Evolutionary conservation across 2,888 invertebrate species (phyloP).

Genomic region (Exocentrus adspersus): DNA sequence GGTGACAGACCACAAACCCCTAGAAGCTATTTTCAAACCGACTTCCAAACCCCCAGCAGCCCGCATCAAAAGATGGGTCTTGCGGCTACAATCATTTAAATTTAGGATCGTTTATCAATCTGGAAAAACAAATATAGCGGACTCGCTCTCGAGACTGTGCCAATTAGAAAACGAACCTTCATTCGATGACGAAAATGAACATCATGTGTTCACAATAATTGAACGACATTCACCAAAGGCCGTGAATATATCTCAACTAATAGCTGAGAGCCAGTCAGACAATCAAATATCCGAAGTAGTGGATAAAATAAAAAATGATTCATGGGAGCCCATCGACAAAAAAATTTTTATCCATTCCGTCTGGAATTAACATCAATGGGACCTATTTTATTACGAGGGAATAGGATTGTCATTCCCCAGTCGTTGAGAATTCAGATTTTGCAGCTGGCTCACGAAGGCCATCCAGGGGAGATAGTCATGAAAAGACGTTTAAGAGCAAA

Average conservation of each 20-base stretch:
- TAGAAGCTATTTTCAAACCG: slow-evolving; percentile 54
- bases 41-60: slow-evolving; percentile 42
- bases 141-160: slow-evolving; percentile 34
- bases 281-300: slow-evolving; percentile 23
- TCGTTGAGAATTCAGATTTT: slow-evolving; percentile 17
- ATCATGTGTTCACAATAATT: slow-evolving; percentile 37
- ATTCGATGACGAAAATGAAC: slow-evolving; percentile 37
- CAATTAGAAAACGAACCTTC: slow-evolving; percentile 19
- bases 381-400: slow-evolving; percentile 37
- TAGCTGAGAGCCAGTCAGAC: slow-evolving; percentile 24
- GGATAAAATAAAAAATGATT: slow-evolving; percentile 28
- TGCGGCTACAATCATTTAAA: slow-evolving; percentile 41
- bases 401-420: slow-evolving; percentile 39
- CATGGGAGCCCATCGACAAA: slow-evolving; percentile 33
- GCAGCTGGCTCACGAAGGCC: slow-evolving; percentile 39
- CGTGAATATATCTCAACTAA: slow-evolving; percentile 26
- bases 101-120: slow-evolving; percentile 31
- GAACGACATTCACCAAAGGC: slow-evolving; percentile 35
- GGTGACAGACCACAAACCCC: slow-evolving; percentile 54
- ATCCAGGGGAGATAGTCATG: slow-evolving; percentile 45
- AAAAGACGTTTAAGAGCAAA: slow-evolving; percentile 41
- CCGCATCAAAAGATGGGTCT: slow-evolving; percentile 44
- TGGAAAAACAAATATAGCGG: slow-evolving; percentile 14
- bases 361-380: slow-evolving; percentile 40
- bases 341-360: slow-evolving; percentile 28